These are phyloP conservation scores for Mesorhabditis sp. DNA, from an alignment of 2,888 invertebrate species.

Conservation along the genomic window DNA sequence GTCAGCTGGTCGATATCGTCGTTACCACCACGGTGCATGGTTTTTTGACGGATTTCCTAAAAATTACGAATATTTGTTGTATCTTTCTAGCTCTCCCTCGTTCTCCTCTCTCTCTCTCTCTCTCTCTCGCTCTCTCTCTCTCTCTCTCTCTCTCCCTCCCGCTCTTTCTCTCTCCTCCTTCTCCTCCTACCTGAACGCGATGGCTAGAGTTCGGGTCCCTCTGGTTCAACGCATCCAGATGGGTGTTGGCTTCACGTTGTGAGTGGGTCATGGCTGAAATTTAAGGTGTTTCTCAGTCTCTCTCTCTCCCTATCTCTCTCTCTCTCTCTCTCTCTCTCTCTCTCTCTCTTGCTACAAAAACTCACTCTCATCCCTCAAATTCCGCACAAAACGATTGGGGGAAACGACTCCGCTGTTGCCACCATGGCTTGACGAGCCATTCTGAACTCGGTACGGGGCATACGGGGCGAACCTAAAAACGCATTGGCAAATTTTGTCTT, in stretches of 20 bases:
- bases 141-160: not conserved
- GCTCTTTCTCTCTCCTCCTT: not conserved
- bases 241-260: constrained; percentile 54
- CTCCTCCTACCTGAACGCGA: no score
- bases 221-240: constrained; percentile 43
- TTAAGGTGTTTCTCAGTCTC: not conserved
- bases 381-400: constrained; percentile 53
- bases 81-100: not conserved
- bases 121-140: not conserved
- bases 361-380: constrained; percentile 55
- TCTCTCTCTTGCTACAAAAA: not conserved
- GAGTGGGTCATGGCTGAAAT: constrained; percentile 48
- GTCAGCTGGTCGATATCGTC: constrained; percentile 53
- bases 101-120: not conserved
- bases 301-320: not conserved
- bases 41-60: constrained; percentile 17
- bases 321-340: not conserved
- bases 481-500: no score
- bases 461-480: constrained; percentile 30
- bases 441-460: constrained; percentile 45
- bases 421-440: constrained; percentile 11
- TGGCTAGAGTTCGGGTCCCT: constrained; percentile 25
- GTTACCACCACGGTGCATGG: constrained; percentile 24
- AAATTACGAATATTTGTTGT: not conserved
- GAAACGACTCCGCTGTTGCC: constrained; percentile 27